Conservation (phyloP, 2,113 vertebrate genomes). For the Tautogolabrus adspersus region DNA sequence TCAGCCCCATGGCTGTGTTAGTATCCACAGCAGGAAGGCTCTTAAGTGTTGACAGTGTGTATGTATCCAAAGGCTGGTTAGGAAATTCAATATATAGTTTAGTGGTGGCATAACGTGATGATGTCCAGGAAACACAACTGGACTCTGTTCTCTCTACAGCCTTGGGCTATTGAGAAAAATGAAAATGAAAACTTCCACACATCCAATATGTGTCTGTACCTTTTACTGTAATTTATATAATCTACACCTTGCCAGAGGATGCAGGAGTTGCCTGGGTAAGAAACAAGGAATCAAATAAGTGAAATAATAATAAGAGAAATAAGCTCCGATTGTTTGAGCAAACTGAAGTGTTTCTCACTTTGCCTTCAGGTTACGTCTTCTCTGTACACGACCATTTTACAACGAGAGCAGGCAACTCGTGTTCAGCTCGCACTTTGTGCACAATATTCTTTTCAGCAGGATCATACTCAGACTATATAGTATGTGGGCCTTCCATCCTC, state of each 20-base stretch:
- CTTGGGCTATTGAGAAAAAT: conserved; percentile 23
- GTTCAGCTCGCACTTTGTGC: conserved; percentile 2
- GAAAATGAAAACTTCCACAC: conserved; percentile 11
- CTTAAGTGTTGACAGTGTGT: conserved; percentile 33
- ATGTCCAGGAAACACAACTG: neutral
- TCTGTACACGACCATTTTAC: conserved; percentile 20
- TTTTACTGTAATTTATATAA: neutral
- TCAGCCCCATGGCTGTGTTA: conserved; percentile 43
- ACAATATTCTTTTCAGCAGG: conserved; percentile 14
- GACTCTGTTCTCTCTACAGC: neutral
- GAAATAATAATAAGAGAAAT: neutral
- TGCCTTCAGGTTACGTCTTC: conserved; percentile 30
- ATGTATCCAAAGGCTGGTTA: conserved; percentile 26
- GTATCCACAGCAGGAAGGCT: conserved; percentile 40
- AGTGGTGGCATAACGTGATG: neutral
- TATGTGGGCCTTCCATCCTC: neutral
- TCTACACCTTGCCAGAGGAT: neutral
- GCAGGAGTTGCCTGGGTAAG: neutral
- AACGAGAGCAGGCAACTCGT: conserved; percentile 1
- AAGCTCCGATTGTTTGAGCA: neutral
- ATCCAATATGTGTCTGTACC: neutral
- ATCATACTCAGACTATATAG: conserved; percentile 10
- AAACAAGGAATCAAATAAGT: neutral
- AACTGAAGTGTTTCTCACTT: conserved; percentile 16
- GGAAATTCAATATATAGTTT: conserved; percentile 43